phyloP scores from a whole-genome alignment of 37 sponge, comb jelly and placozoan genomes.

The Diacarnus erythraeanus region DNA sequence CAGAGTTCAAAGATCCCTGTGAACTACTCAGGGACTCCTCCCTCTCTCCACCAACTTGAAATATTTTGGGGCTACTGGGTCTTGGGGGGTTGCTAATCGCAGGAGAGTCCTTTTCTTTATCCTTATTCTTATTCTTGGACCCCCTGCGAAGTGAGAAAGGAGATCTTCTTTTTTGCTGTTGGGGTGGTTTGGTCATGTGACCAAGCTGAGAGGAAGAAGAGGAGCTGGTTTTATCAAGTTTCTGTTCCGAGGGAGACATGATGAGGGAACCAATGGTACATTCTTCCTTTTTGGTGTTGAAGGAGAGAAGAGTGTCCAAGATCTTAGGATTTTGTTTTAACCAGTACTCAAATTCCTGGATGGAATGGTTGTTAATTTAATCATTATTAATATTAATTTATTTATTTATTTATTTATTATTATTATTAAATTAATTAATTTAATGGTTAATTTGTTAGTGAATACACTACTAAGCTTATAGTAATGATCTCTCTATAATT shows the following conservation, averaged over 20 bases:
- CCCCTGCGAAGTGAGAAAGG: background rate
- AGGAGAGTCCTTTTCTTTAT: background rate
- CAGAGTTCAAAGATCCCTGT: background rate
- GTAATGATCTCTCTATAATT: no score
- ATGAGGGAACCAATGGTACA: conserved; percentile 38
- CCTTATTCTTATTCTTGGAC: no score
- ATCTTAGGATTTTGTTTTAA: conserved; percentile 75
- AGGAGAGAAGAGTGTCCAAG: conserved; percentile 66
- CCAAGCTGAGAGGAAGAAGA: no score
- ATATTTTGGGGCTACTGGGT: background rate
- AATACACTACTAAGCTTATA: no score
- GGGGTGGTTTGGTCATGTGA: no score
- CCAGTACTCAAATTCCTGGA: conserved; percentile 92
- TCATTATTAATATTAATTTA: background rate
- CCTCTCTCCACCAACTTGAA: background rate
- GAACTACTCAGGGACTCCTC: background rate
- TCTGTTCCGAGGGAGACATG: conserved; percentile 35
- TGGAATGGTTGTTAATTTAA: no score
- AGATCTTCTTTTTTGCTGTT: background rate
- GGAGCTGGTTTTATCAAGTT: background rate
- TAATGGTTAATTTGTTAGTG: no score
- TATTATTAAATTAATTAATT: no score
- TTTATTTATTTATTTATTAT: no score
- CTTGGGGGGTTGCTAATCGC: background rate
- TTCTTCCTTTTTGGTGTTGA: conserved; percentile 24